Conservation (phyloP, 2,113 vertebrate genomes). For the Lethenteron reissneri region DNA sequence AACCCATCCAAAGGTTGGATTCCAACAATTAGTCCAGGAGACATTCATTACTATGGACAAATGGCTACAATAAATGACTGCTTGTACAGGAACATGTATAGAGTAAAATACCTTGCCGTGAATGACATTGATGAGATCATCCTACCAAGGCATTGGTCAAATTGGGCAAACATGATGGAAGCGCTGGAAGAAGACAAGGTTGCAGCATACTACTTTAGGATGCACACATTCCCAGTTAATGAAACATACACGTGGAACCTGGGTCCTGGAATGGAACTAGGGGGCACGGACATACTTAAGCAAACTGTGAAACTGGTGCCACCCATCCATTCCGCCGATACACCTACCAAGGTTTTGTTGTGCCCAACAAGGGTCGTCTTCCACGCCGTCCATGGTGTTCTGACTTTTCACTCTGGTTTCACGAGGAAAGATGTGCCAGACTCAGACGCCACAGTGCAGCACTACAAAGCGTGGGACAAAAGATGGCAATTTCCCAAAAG, state of each 20-base stretch:
- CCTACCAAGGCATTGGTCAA: conserved; percentile 8
- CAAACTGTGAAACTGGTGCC: too few species aligned
- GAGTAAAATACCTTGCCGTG: conserved; percentile 9
- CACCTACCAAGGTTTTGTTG: too few species aligned
- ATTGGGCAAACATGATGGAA: conserved; percentile 9
- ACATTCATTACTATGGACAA: conserved; percentile 15
- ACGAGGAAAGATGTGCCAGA: too few species aligned
- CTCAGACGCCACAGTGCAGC: too few species aligned
- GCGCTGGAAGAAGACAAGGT: neutral
- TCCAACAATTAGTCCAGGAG: conserved; percentile 1
- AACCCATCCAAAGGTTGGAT: conserved; percentile 3
- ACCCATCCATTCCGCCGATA: too few species aligned
- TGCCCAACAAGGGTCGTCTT: too few species aligned
- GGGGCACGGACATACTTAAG: too few species aligned
- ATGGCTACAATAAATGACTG: conserved; percentile 14
- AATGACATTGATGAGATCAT: conserved; percentile 12
- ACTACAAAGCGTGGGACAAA: too few species aligned
- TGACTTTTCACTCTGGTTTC: too few species aligned
- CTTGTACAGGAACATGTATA: conserved; percentile 13
- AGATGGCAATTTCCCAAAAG: too few species aligned
- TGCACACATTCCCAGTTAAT: neutral
- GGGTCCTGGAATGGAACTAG: too few species aligned
- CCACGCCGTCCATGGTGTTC: too few species aligned
- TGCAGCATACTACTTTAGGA: neutral
- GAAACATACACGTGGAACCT: neutral